These are phyloP conservation scores for Thalassoma bifasciatum DNA, from an alignment of 2,113 vertebrate genomes.

Conservation along the genomic window DNA sequence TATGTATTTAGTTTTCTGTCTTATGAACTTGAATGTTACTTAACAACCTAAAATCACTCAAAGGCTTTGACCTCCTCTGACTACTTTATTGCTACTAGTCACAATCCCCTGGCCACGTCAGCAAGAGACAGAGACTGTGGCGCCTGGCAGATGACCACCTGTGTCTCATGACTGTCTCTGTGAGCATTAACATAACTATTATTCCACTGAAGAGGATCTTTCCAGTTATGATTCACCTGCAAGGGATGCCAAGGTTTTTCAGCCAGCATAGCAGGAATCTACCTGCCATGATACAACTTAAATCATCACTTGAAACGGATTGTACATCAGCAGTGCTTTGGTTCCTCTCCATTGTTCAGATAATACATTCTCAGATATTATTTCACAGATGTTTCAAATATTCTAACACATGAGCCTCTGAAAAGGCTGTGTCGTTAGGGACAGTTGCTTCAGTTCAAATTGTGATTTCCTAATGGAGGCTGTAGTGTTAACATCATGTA, in stretches of 20 bases:
- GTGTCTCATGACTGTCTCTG: slow-evolving; percentile 10
- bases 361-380: slow-evolving; percentile 37
- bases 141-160: slow-evolving; percentile 22
- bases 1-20: neutral
- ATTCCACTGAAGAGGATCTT: slow-evolving; percentile 27
- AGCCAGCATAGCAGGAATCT: slow-evolving; percentile 12
- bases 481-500: slow-evolving; percentile 52
- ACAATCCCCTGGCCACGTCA: slow-evolving; percentile 7
- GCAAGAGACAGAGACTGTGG: slow-evolving; percentile 15
- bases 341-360: slow-evolving; percentile 38
- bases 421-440: neutral
- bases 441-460: slow-evolving; percentile 43
- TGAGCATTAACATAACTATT: slow-evolving; percentile 22
- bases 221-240: slow-evolving; percentile 32
- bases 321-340: slow-evolving; percentile 37
- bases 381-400: slow-evolving; percentile 51
- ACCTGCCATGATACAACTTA: slow-evolving; percentile 26
- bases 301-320: slow-evolving; percentile 30
- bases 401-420: slow-evolving; percentile 25
- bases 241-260: slow-evolving; percentile 33
- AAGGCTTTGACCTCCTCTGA: neutral
- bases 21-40: neutral
- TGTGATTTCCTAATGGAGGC: slow-evolving; percentile 48
- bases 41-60: neutral
- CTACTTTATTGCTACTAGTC: neutral